Percentiles rank a stretch among this genome's conserved stretches.
Conservation (phyloP, 2,888 invertebrate genomes). For the Eilema depressum region DNA sequence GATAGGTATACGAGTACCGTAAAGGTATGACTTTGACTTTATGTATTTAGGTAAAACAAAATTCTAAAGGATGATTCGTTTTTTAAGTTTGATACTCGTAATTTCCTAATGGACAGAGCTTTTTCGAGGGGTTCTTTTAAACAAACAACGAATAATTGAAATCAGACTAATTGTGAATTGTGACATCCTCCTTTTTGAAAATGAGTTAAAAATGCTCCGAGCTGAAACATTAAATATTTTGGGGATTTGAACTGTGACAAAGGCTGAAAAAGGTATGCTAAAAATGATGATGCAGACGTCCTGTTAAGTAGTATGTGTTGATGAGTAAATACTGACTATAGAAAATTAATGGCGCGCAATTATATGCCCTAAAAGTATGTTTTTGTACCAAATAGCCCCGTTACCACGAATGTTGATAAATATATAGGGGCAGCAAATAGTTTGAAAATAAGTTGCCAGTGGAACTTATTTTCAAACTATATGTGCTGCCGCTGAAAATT, state of each 20-base stretch:
- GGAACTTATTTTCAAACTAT: too few relatives aligned
- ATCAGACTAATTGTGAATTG: neutral
- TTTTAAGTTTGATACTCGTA: neutral
- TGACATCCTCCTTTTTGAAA: neutral
- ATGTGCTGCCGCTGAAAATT: too few relatives aligned
- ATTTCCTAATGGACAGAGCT: neutral
- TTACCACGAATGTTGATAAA: too few relatives aligned
- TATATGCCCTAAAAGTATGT: too few relatives aligned
- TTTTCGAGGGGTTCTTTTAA: neutral
- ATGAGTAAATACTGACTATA: too few relatives aligned
- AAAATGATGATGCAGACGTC: too few relatives aligned
- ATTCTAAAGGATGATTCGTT: neutral
- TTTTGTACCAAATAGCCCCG: too few relatives aligned
- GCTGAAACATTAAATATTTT: neutral
- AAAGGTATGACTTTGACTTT: too few relatives aligned
- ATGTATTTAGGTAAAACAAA: neutral
- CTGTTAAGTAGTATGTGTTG: too few relatives aligned
- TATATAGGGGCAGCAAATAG: too few relatives aligned
- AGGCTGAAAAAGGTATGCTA: neutral
- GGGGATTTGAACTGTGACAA: neutral
- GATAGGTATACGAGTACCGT: neutral
- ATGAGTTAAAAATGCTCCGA: neutral
- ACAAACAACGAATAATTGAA: neutral
- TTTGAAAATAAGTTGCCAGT: too few relatives aligned
- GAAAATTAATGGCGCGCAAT: too few relatives aligned